Evolutionary conservation across 2,113 vertebrate species (phyloP), one percentile per base, ranked within the genome.

Genomic region (Cyanoliseus patagonus): DNA sequence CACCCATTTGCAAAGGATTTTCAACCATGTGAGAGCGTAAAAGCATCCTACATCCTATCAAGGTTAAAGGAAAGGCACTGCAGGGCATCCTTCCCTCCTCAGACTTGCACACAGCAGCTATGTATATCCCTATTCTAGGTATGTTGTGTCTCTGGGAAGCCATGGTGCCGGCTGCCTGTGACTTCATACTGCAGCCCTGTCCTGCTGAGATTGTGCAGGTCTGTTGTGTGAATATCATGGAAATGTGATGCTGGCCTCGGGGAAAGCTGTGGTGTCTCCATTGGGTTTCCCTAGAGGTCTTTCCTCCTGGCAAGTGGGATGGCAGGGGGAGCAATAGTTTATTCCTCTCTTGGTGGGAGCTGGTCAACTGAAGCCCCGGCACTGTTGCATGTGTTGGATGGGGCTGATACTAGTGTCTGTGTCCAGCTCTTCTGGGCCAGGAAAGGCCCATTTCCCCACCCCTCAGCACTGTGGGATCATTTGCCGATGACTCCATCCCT

Each of bases 401-500:
- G 6, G 27, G 17, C 19, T 41, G 16, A 47, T 16, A 10, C 18
- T 33, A 1, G 2, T 49, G 28, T 68, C 24, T 3, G 2, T 53
- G 52, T 53, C n/a, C 20, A 47, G 69, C 41, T 53, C 17, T 37
- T 28, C n/a, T 52, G 52, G 27, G 41, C 27, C 53, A 85, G 49
- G 53, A 83, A 30, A 66, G 20, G 6, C 17, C 9, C 12, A 17
- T 83, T 76, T 75, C 31, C 20, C 15, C 25, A 49, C 20, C 17
- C 13, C 13, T 61, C 7, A 17, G 24, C 61, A 24, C 28, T 52
- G 16, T 33, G 53, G 47, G 17, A 57, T 31, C 18, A 11, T 72
- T 70, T 57, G 4, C 11, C n/a, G 1, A 0, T 59, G 16, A 59
- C 11, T 76, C 23, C 2, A 2, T 33, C 4, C 1, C 17, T 33